Percentiles rank a stretch among this genome's conserved stretches.
Conservation (phyloP, 2,888 invertebrate genomes). For the Spodoptera exigua region DNA sequence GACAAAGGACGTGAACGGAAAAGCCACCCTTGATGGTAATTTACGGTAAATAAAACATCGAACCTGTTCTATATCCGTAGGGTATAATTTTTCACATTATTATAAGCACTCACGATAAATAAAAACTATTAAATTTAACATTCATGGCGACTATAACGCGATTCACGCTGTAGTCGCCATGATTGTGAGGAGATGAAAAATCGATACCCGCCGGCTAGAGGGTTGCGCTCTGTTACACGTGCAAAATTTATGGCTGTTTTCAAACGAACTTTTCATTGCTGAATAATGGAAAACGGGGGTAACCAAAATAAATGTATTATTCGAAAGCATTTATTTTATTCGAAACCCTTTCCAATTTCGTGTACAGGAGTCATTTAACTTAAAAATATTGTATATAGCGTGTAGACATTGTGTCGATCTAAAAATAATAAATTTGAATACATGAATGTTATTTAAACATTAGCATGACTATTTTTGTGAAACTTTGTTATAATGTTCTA, state of each 20-base stretch:
- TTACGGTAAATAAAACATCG: slow-evolving; percentile 3
- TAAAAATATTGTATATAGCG: too few species aligned
- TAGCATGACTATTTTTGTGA: too few species aligned
- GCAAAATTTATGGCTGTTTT: slow-evolving; percentile 17
- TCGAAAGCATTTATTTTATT: too few species aligned
- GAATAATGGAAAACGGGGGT: too few species aligned
- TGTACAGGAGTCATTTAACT: too few species aligned
- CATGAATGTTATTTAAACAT: too few species aligned
- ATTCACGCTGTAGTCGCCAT: slow-evolving; percentile 20
- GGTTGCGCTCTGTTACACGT: slow-evolving; percentile 2
- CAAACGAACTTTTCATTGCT: too few species aligned
- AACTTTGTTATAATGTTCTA: too few species aligned
- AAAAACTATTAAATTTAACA: slow-evolving; percentile 12
- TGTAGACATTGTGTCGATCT: too few species aligned
- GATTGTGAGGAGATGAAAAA: slow-evolving; percentile 13
- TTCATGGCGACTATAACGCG: slow-evolving; percentile 18
- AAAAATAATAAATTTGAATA: too few species aligned
- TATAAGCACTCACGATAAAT: slow-evolving; percentile 7
- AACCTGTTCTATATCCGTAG: slow-evolving; percentile 3
- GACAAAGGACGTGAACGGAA: neutral
- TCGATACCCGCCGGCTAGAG: slow-evolving; percentile 11
- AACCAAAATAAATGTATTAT: too few species aligned
- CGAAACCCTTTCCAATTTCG: too few species aligned
- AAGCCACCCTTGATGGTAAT: neutral
- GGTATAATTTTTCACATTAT: slow-evolving; percentile 13